phyloP scores from a whole-genome alignment of 2,797 vertebrate genomes.

The Scleropages formosus region DNA sequence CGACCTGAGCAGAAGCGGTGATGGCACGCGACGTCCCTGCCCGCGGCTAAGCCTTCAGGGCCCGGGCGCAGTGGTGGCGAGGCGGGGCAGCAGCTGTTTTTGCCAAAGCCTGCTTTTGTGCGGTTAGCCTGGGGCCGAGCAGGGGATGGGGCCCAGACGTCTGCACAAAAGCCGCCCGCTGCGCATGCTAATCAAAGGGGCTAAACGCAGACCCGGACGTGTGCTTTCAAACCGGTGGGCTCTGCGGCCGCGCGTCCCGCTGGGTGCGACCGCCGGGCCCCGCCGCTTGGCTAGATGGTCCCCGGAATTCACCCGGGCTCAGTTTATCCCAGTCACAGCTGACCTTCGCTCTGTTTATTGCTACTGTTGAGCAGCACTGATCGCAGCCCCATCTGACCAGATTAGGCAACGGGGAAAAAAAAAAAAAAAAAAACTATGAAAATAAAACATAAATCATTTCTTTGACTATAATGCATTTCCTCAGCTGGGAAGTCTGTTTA shows the following conservation, averaged over 20 bases:
- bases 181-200: conserved; percentile 40
- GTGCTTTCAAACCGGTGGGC: neutral
- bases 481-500: too few species aligned
- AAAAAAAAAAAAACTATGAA: too few species aligned
- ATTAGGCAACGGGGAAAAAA: neutral
- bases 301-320: conserved; percentile 8
- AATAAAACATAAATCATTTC: too few species aligned
- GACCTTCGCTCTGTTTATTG: neutral
- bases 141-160: neutral
- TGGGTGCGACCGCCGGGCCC: neutral
- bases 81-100: conserved; percentile 36
- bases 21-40: neutral
- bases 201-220: conserved; percentile 37
- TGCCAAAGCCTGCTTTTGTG: conserved; percentile 36
- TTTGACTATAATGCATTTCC: too few species aligned
- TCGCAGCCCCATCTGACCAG: neutral
- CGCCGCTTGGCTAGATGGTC: conserved; percentile 2
- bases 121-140: neutral
- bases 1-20: neutral
- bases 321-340: conserved; percentile 9
- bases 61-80: neutral
- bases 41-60: neutral
- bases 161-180: conserved; percentile 34
- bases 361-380: neutral
- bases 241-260: neutral